Base-by-base conservation (phyloP, 2,888 invertebrate genomes). In the Phortica magna region DNA sequence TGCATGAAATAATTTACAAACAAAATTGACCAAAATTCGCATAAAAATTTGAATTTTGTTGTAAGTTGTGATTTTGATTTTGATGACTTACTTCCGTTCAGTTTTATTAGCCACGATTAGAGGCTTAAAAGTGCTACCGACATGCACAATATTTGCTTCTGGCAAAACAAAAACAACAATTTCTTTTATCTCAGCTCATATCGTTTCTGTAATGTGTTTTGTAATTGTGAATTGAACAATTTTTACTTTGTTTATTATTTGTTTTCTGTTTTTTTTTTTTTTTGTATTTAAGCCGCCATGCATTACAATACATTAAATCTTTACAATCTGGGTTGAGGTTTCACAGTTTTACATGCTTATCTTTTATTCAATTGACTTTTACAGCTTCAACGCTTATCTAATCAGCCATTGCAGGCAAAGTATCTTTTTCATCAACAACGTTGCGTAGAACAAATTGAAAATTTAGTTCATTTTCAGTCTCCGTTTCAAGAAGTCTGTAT, bases 221-320 rank as follows among this genome's bases (percentile, higher is more conserved):
- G 59, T 59, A 59, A 17, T 17, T 12, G 59, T 7, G 10, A n/a
- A 14, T 53, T 53, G 53, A 10, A 53, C n/a, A 48, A 14, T 48
- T 9, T 59, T 59, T 7, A 9, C n/a, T 10, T 59, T 59, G n/a
- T 59, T 59, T 59, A 59, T 59, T 7, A 14, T 14, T 57, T 57
- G n/a, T n/a, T n/a, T n/a, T n/a, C n/a, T n/a, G n/a, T 53, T 5
- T 53, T 53, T 53, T 74, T 79, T 79, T 68, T 39, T 53, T n/a
- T 53, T 53, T 5, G n/a, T n/a, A 0, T 2, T 53, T 53, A 14
- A 48, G 14, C 48, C 48, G 48, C 48, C 7, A 48, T 48, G 48
- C 48, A 48, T 7, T n/a, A 43, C 43, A 48, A 12, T 14, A 48
- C 7, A 48, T 48, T 48, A 48, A 48, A 14, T 48, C 48, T 48